Evolutionary conservation across 2,113 vertebrate species (phyloP).

Genomic region (Solea senegalensis): DNA sequence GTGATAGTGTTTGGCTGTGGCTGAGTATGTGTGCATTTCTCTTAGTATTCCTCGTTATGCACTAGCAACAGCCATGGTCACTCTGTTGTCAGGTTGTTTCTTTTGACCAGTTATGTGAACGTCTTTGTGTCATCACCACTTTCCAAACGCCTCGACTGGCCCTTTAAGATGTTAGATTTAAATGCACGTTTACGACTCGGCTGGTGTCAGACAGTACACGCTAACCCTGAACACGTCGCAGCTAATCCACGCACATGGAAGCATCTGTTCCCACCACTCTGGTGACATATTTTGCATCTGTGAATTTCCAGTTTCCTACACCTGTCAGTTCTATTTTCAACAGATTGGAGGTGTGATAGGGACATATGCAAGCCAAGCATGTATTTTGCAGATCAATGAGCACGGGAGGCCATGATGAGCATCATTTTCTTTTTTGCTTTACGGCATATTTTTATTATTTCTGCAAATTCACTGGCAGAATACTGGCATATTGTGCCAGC

Average conservation of each 20-base stretch:
- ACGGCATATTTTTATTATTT: neutral
- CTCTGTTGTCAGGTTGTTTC: no score
- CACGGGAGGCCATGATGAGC: neutral
- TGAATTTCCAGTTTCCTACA: slow-evolving; percentile 1
- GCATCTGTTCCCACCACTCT: slow-evolving; percentile 21
- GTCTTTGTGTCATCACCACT: no score
- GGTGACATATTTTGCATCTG: neutral
- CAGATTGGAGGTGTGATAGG: slow-evolving; percentile 26
- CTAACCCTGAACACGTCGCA: slow-evolving; percentile 8
- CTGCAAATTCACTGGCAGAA: neutral
- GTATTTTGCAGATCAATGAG: slow-evolving; percentile 16
- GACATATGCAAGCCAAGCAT: slow-evolving; percentile 18
- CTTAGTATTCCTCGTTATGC: no score
- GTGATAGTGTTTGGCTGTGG: neutral
- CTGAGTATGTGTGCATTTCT: no score
- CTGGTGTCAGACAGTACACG: neutral
- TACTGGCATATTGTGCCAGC: slow-evolving; percentile 48
- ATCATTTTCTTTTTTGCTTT: neutral
- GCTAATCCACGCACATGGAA: slow-evolving; percentile 1
- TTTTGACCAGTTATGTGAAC: no score
- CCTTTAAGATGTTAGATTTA: no score
- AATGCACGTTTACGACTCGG: neutral
- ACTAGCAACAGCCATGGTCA: no score
- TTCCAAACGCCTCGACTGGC: no score
- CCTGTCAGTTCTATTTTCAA: slow-evolving; percentile 9